Evolutionary conservation across 2,113 vertebrate genomes (phyloP), one percentile per base, ranked within the genome.

Genomic region (Sclerurus mexicanus): DNA sequence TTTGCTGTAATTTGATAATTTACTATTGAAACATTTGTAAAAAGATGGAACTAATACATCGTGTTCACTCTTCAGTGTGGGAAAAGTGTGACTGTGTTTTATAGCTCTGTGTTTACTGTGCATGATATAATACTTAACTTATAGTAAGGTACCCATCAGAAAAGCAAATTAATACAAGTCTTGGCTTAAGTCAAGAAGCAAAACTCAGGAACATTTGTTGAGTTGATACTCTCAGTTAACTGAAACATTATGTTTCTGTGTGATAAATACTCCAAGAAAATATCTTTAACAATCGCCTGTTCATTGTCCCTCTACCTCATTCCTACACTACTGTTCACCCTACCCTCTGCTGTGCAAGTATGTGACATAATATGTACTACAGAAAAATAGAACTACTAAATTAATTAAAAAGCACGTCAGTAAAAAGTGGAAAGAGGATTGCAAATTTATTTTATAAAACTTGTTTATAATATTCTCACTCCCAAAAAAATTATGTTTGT

Each of bases 321-420:
- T 84, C 72, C n/a, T 87, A 10, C 28, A 15, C 13, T 47, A 42
- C 6, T 39, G 10, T 71, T 91, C 24, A 80, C 14, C 6, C 8
- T 50, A 27, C 50, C 14, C 2, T 73, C 6, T 68, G 4, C 30
- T 58, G 4, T 49, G 15, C 7, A 60, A 84, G 16, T 52, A 49
- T 47, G 13, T 52, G 8, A 10, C 8, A 53, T 59, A 4, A 20
- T 1, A 1, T n/a, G 7, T 33, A 35, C 4, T 35, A 49, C 1
- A 78, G 35, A 66, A 79, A 76, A 89, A 60, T 8, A 55, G 18
- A 89, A 31, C 12, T 35, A 58, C 30, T n/a, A 49, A 3, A 27
- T 33, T 74, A 66, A 50, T 69, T 44, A 77, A 74, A 77, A 74
- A 39, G 1, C 4, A 85, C 60, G 82, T 23, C 4, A 50, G 42